These are phyloP conservation scores for Lichenostomus cassidix DNA, from an alignment of 2,113 vertebrate species.

Conservation along the genomic window DNA sequence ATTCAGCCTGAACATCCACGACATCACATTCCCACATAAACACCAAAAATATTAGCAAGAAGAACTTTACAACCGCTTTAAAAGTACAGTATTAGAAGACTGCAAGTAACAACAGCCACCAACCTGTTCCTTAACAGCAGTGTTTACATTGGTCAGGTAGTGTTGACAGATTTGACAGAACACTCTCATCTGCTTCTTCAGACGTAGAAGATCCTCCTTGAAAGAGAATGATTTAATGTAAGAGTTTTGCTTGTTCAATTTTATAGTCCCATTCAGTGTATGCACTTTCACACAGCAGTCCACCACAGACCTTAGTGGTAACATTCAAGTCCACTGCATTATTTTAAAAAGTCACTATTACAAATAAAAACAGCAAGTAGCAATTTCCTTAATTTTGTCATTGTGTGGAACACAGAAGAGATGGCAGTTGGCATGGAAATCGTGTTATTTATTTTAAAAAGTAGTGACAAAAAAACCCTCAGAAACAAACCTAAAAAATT, in stretches of 20 bases:
- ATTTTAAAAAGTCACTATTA: background rate
- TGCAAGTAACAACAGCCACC: conserved; percentile 20
- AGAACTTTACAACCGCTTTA: background rate
- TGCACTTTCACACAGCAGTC: background rate
- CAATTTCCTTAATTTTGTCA: background rate
- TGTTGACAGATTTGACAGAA: conserved; percentile 99
- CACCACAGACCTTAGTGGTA: background rate
- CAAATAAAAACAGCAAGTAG: background rate
- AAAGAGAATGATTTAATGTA: conserved; percentile 21
- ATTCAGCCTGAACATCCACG: background rate
- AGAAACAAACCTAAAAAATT: background rate
- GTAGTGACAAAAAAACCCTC: background rate
- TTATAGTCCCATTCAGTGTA: background rate
- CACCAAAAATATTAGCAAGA: background rate
- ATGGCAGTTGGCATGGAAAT: background rate
- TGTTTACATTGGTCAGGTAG: conserved; percentile 98
- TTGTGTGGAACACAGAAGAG: background rate
- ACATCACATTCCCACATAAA: background rate
- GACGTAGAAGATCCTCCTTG: conserved; percentile 90
- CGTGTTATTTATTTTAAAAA: background rate
- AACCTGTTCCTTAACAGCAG: conserved; percentile 98
- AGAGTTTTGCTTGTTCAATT: background rate
- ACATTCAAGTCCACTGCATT: background rate
- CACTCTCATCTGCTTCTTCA: conserved; percentile 97
- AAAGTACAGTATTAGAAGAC: background rate